Evolutionary conservation across 2,888 invertebrate genomes (phyloP), one percentile per base, ranked within the genome.

Genomic region (Aphrophora alni): DNA sequence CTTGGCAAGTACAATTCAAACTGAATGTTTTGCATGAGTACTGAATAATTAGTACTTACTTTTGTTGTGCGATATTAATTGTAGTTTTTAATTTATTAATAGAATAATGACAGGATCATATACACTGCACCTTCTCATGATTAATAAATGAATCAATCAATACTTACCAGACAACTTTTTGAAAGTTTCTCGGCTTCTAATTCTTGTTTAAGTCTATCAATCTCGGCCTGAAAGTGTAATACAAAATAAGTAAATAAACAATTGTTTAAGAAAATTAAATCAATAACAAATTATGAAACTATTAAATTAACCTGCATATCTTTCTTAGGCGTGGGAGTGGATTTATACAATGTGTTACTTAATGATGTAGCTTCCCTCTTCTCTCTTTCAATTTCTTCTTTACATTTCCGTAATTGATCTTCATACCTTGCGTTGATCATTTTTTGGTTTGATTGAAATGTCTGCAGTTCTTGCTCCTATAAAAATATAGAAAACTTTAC

Each of bases 291-390:
- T 59, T 59, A 21, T 21, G 21, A 59, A 59, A 59, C 12, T 14
- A 44, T 44, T 44, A 21, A 59, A 21, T 10, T 21, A 21, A 79
- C 78, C 74, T 79, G 51, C 25, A 79, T 59, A 26, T 59, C 28
- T 68, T 79, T 79, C 28, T 79, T 79, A 3, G 78, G 78, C 33
- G 78, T 79, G 25, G 78, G 78, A 1, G 78, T 79, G 0, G 74
- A 74, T 51, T 79, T 79, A 33, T 79, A 74, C n/a, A 79, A 74
- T 4, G 78, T 74, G 26, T 51, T 79, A 25, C 68, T 38, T 12
- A 79, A 25, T 68, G 68, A 27, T 1, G 74, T 74, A n/a, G 74
- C 78, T 74, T 79, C 78, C 25, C 74, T 79, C 68, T 79, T 79
- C 33, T 74, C 74, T 3, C 68, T 59, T 59, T 79, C 78, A 79